Percentiles rank a stretch among this genome's conserved stretches.
Evolutionary conservation across 2,888 invertebrate genomes (phyloP).

Genomic region (Pyralis farinalis): DNA sequence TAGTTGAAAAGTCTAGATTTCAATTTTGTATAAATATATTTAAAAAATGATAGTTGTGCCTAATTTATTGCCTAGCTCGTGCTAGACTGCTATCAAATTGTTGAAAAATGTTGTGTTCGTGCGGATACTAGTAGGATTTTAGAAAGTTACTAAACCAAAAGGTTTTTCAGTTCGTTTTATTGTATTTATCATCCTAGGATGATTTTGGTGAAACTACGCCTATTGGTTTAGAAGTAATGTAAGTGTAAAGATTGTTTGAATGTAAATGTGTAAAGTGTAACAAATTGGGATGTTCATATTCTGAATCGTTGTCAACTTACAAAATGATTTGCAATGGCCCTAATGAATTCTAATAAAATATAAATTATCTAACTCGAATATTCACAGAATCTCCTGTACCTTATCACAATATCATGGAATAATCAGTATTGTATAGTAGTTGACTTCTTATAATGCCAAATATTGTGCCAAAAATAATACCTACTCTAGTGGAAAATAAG

Average conservation of each 20-base stretch:
- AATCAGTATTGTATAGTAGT: constrained; percentile 17
- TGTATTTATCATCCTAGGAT: neutral
- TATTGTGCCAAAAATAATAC: constrained; percentile 63
- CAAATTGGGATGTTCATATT: constrained; percentile 13
- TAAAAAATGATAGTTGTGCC: constrained; percentile 30
- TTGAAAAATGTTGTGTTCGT: constrained; percentile 46
- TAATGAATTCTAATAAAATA: constrained; percentile 9
- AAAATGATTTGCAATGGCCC: constrained; percentile 13
- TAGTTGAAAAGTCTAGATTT: constrained; percentile 11
- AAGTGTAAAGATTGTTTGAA: constrained; percentile 36
- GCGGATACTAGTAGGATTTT: constrained; percentile 36
- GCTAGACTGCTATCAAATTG: constrained; percentile 24
- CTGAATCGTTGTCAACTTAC: constrained; percentile 5
- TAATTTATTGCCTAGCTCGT: constrained; percentile 35
- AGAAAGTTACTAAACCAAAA: constrained; percentile 6
- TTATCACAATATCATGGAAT: constrained; percentile 9
- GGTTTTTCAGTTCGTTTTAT: neutral
- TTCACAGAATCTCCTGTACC: constrained; percentile 9
- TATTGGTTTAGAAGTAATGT: constrained; percentile 15
- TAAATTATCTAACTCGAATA: constrained; percentile 3
- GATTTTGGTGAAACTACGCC: neutral
- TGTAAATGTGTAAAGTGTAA: constrained; percentile 30
- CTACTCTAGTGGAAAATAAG: constrained; percentile 31
- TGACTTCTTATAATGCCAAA: constrained; percentile 46
- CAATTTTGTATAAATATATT: constrained; percentile 4